These are phyloP conservation scores for Crossocerus cetratus DNA, from an alignment of 2,888 invertebrate genomes.

Conservation along the genomic window DNA sequence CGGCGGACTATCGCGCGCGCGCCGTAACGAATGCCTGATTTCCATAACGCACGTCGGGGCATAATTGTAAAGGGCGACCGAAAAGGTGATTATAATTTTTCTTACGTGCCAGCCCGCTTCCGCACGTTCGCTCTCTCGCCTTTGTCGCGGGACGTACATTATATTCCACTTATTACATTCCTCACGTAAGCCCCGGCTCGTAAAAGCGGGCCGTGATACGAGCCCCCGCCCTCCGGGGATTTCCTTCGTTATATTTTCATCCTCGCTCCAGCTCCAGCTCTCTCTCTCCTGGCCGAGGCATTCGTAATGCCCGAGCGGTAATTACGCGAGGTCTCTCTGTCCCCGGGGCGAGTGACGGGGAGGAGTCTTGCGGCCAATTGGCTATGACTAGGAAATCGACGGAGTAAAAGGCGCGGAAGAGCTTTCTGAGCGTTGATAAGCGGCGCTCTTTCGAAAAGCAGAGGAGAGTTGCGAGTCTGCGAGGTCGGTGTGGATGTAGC, in stretches of 20 bases:
- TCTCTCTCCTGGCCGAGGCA: neutral
- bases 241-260: constrained; percentile 3
- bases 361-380: constrained; percentile 30
- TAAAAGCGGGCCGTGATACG: constrained; percentile 3
- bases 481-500: too few species aligned
- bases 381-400: constrained; percentile 39
- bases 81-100: neutral
- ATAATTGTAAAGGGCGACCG: neutral
- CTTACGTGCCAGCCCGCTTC: neutral
- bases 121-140: neutral
- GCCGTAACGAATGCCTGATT: neutral
- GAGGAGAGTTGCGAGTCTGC: too few species aligned
- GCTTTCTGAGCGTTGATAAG: constrained; percentile 47
- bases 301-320: neutral
- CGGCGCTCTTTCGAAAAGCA: constrained; percentile 29
- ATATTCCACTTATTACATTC: constrained; percentile 5
- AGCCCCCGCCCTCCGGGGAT: neutral
- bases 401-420: constrained; percentile 28
- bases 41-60: neutral
- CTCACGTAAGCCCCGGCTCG: neutral
- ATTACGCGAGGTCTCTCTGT: neutral
- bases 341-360: neutral
- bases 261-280: neutral
- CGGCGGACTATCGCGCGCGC: neutral
- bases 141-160: neutral